Evolutionary conservation across 2,113 vertebrate species (phyloP).

Genomic region (Leucopternis melanops): DNA sequence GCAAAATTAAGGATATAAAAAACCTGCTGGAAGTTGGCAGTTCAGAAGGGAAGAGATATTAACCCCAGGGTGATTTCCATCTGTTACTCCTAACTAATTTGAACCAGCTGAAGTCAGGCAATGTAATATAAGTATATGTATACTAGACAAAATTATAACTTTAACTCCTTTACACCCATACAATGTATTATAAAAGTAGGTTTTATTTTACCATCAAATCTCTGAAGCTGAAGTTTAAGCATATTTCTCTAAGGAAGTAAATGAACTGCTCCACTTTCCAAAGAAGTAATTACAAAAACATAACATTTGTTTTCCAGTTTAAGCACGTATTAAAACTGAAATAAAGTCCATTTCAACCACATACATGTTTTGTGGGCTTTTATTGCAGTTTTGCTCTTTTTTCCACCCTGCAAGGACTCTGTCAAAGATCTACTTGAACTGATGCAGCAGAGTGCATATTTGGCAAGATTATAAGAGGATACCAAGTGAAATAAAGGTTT

Average conservation of each 20-base stretch:
- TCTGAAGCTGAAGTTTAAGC: not conserved
- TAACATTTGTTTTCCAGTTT: not conserved
- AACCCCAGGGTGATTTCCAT: slow-evolving; percentile 33
- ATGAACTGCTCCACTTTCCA: not conserved
- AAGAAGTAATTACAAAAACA: not conserved
- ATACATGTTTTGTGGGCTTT: not conserved
- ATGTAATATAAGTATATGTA: not conserved
- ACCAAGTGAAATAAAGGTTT: not conserved
- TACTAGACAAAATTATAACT: not conserved
- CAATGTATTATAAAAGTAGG: not conserved
- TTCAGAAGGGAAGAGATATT: slow-evolving; percentile 14
- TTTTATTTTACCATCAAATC: not conserved
- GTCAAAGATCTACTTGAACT: not conserved
- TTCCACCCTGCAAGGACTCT: not conserved
- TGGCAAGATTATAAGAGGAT: not conserved
- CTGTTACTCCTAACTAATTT: slow-evolving; percentile 16
- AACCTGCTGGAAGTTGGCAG: not conserved
- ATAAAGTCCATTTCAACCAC: not conserved
- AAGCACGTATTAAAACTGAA: not conserved
- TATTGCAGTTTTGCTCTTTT: not conserved
- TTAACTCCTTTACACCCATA: not conserved
- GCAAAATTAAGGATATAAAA: slow-evolving; percentile 15
- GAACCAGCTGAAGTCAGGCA: not conserved
- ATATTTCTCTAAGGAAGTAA: not conserved
- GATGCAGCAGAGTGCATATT: not conserved